Evolutionary conservation across 2,888 invertebrate species (phyloP).

Genomic region (Polia nebulosa): DNA sequence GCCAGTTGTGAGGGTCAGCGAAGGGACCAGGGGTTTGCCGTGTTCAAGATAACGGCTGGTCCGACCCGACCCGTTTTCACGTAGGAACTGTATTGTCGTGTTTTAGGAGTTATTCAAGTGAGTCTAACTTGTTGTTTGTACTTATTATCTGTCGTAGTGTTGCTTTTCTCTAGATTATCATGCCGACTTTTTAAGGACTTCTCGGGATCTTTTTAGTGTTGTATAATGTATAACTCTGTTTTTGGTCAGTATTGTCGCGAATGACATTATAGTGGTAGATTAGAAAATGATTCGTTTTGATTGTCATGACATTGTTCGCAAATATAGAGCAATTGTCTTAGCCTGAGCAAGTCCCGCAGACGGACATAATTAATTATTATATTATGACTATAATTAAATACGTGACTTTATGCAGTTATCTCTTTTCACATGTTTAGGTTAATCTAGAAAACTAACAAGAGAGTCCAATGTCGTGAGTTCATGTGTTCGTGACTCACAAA

Average conservation of each 20-base stretch:
- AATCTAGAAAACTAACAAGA: constrained; percentile 2
- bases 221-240: neutral
- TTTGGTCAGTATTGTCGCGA: neutral
- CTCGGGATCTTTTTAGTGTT: neutral
- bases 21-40: constrained; percentile 25
- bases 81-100: neutral
- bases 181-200: neutral
- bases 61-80: constrained; percentile 33
- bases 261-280: neutral
- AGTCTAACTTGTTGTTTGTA: neutral
- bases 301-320: neutral
- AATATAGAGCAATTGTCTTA: neutral
- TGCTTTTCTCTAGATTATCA: neutral
- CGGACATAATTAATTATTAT: neutral
- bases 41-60: constrained; percentile 44
- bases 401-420: constrained; percentile 9
- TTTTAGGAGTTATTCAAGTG: constrained; percentile 3
- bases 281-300: neutral
- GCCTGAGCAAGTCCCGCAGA: neutral
- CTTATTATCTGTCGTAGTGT: constrained; percentile 3
- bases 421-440: neutral
- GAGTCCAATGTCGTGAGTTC: neutral
- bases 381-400: neutral
- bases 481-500: constrained; percentile 6
- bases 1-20: constrained; percentile 45